phyloP scores from a whole-genome alignment of 2,888 invertebrate species.

The Eupithecia inturbata region DNA sequence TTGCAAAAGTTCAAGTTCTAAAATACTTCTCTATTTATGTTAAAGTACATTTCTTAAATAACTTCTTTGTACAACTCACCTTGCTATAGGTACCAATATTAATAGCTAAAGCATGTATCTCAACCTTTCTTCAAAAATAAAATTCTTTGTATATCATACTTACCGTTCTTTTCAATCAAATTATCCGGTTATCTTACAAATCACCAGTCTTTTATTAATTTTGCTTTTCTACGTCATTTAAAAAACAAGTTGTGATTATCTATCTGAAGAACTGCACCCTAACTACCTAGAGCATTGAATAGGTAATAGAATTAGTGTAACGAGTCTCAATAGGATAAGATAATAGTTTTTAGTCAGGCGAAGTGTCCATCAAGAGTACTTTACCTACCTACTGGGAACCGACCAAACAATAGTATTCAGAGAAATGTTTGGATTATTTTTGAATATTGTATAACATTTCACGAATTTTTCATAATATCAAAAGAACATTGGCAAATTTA shows the following conservation, averaged over 20 bases:
- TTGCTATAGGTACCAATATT: neutral
- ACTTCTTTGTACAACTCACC: neutral
- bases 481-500: neutral
- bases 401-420: neutral
- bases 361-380: slow-evolving; percentile 8
- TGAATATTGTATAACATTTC: neutral
- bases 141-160: neutral
- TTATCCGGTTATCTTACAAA: neutral
- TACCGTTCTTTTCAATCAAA: neutral
- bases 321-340: slow-evolving; percentile 10
- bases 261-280: neutral
- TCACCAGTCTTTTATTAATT: neutral
- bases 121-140: neutral
- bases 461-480: neutral
- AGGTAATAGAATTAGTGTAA: slow-evolving; percentile 12
- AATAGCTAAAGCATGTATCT: neutral
- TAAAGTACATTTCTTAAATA: neutral
- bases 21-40: neutral
- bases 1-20: too few species aligned
- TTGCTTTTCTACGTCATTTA: neutral
- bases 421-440: neutral
- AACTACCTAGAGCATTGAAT: neutral
- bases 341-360: slow-evolving; percentile 18
- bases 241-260: neutral
- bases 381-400: neutral